Conservation (phyloP, 2,888 invertebrate genomes). For the Smittia aterrima region DNA sequence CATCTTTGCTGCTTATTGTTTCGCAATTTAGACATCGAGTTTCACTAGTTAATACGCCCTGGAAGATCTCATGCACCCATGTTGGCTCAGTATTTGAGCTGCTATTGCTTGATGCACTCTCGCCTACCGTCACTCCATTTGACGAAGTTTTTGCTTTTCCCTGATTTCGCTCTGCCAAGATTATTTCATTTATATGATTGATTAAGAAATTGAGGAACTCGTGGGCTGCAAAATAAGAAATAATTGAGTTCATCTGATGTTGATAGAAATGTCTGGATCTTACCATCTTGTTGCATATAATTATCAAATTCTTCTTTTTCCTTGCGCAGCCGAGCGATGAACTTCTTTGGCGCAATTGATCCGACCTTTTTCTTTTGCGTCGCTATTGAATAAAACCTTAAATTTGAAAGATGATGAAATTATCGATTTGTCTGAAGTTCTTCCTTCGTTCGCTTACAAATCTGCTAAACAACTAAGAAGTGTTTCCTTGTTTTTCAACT, state of each 20-base stretch:
- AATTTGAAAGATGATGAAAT: not conserved
- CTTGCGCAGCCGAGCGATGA: slow-evolving; percentile 95
- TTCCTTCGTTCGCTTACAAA: slow-evolving; percentile 57
- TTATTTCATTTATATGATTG: slow-evolving; percentile 97
- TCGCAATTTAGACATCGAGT: slow-evolving; percentile 99
- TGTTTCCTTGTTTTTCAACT: slow-evolving; percentile 88
- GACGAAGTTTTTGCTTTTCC: slow-evolving; percentile 44
- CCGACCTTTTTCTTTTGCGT: slow-evolving; percentile 99
- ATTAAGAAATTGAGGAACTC: slow-evolving; percentile 99
- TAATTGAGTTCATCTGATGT: no score
- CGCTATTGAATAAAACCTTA: slow-evolving; percentile 90
- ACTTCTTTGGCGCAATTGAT: slow-evolving; percentile 99
- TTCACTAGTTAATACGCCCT: slow-evolving; percentile 98
- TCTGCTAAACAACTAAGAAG: slow-evolving; percentile 96
- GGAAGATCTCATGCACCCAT: slow-evolving; percentile 99
- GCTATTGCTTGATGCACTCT: not conserved
- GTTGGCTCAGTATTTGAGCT: slow-evolving; percentile 67
- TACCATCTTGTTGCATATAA: slow-evolving; percentile 99
- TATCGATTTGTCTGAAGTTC: not conserved
- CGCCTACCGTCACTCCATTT: not conserved
- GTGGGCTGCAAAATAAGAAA: no score
- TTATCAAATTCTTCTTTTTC: slow-evolving; percentile 99
- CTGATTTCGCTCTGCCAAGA: slow-evolving; percentile 69
- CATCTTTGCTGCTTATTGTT: slow-evolving; percentile 98
- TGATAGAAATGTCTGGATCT: no score